Evolutionary conservation across 2,797 vertebrate species (phyloP).

Genomic region (Poeciliopsis presidionis): DNA sequence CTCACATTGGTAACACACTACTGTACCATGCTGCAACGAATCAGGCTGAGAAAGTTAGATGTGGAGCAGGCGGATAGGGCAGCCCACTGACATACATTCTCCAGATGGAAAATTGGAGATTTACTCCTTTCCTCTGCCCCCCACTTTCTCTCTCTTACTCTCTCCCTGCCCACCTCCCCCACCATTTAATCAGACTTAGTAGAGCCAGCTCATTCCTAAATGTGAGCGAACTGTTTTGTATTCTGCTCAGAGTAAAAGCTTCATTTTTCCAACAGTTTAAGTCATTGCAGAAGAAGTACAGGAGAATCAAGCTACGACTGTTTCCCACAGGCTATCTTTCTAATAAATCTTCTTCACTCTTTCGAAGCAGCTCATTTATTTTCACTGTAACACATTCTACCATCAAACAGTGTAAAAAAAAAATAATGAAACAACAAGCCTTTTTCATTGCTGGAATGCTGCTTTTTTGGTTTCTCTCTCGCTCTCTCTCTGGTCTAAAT

Average conservation of each 20-base stretch:
- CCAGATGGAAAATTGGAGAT: slow-evolving; percentile 66
- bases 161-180: slow-evolving; percentile 43
- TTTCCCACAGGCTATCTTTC: slow-evolving; percentile 23
- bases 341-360: slow-evolving; percentile 27
- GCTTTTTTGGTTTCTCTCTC: slow-evolving; percentile 24
- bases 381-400: slow-evolving; percentile 29
- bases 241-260: slow-evolving; percentile 30
- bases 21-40: slow-evolving; percentile 61
- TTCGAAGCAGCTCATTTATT: slow-evolving; percentile 26
- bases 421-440: slow-evolving; percentile 41
- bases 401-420: slow-evolving; percentile 24
- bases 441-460: slow-evolving; percentile 36
- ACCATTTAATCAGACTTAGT: slow-evolving; percentile 65
- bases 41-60: slow-evolving; percentile 49
- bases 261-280: slow-evolving; percentile 27
- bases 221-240: slow-evolving; percentile 45
- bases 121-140: slow-evolving; percentile 39
- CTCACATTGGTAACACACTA: slow-evolving; percentile 56
- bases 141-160: slow-evolving; percentile 36
- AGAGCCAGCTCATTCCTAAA: slow-evolving; percentile 47
- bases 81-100: slow-evolving; percentile 77
- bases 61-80: slow-evolving; percentile 62
- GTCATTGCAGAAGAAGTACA: slow-evolving; percentile 10
- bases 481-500: neutral
- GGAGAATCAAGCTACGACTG: slow-evolving; percentile 21